Base-by-base conservation (phyloP, 2,797 vertebrate genomes). In the Mus caroli region DNA sequence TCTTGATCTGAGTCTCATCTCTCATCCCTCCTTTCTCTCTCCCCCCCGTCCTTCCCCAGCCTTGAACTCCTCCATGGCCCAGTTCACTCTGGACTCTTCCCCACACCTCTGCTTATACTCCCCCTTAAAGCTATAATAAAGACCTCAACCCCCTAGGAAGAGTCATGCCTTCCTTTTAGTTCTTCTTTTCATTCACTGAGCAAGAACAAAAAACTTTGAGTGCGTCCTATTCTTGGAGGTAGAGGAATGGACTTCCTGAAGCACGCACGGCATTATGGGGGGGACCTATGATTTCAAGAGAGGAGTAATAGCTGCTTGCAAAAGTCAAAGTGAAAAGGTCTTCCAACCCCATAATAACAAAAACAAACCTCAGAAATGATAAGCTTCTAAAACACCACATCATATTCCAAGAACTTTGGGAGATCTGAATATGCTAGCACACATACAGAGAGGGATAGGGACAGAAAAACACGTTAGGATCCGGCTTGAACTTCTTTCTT, bases 271-370 rank as follows among this genome's bases (percentile, higher is more conserved):
- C 0, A 5, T 5, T 50, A 86, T 84, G 64, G 84, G 43, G 84
- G 43, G 78, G 86, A 96, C 88, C 77, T 37, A 95, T 9, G 37
- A 31, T 82, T 91, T 95, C 79, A 82, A 56, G 20, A 6, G 40
- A 71, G 95, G 90, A 95, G 24, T 78, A 93, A 82, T 91, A 91
- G 89, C 92, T 97, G 84, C 71, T 95, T 95, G 62, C 22, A 22
- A 56, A 78, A 92, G 60, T 88, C 67, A 64, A 37, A 82, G 54
- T 94, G 40, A 85, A 96, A 76, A 95, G 76, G 58, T 80, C 83
- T 69, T 92, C 73, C 20, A 20, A 82, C 94, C 31, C 24, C 85
- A 40, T 78, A 62, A 88, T 83, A 93, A 84, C 67, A 84, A 93
- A 78, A 78, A 88, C 60, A 9, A 0, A 56, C 22, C 28, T 20